These are phyloP conservation scores for Porphyrio hochstetteri DNA, from an alignment of 2,113 vertebrate species.

Conservation along the genomic window DNA sequence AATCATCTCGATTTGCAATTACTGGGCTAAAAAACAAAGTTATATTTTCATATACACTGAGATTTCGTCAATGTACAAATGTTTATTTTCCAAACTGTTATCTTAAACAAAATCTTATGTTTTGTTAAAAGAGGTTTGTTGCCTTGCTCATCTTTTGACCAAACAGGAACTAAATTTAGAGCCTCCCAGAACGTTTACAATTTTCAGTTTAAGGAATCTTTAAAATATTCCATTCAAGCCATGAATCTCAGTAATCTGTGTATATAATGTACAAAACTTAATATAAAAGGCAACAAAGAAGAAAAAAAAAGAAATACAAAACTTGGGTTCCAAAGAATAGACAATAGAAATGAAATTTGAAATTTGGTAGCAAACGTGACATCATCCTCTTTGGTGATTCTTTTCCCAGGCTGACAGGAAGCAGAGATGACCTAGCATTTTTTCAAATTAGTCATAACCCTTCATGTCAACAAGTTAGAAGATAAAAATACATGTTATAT, in stretches of 20 bases:
- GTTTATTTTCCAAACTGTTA: not conserved
- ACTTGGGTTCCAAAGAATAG: not conserved
- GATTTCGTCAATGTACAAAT: not conserved
- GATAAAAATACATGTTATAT: not conserved
- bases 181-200: not conserved
- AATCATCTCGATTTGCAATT: not conserved
- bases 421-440: conserved; percentile 22
- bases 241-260: accelerated
- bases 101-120: not conserved
- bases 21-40: not conserved
- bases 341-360: not conserved
- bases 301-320: not conserved
- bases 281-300: not conserved
- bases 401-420: conserved; percentile 9
- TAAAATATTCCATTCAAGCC: not conserved
- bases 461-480: not conserved
- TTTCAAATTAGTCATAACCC: not conserved
- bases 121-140: not conserved
- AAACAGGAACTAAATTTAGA: not conserved
- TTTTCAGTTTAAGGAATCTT: not conserved
- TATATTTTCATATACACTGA: not conserved
- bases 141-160: not conserved
- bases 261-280: not conserved
- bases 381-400: not conserved
- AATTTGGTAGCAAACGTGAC: not conserved